A percentile compares a stretch with the other conserved stretches of the same genome.
Conservation (phyloP, 64 coral and sea anemone genomes). For the Stylophora pistillata region DNA sequence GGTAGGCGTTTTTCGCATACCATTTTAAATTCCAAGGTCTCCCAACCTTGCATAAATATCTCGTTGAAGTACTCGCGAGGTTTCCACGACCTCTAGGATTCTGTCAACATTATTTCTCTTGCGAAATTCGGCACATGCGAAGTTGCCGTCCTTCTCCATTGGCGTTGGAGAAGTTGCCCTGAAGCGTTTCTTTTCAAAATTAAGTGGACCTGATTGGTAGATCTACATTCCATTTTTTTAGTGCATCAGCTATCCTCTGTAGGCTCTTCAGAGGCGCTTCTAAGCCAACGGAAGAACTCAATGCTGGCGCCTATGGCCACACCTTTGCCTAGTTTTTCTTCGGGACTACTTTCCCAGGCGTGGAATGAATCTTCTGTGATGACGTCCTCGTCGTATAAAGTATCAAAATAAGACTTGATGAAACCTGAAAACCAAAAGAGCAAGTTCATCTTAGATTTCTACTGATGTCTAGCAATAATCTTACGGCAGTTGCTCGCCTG, state of each 20-base stretch:
- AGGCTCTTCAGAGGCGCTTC: slow-evolving; percentile 66
- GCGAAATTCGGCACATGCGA: background rate
- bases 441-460: too few relatives aligned
- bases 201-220: background rate
- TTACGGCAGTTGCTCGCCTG: too few relatives aligned
- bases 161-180: background rate
- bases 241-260: slow-evolving; percentile 54
- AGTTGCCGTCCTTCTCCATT: background rate
- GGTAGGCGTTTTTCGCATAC: background rate
- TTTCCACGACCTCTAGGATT: background rate
- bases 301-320: slow-evolving; percentile 47
- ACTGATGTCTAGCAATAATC: too few relatives aligned
- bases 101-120: background rate
- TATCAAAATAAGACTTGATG: slow-evolving; percentile 77
- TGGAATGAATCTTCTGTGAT: slow-evolving; percentile 75
- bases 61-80: background rate
- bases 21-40: background rate
- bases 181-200: background rate
- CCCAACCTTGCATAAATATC: background rate
- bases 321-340: slow-evolving; percentile 68
- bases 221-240: too few relatives aligned
- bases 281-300: slow-evolving; percentile 85
- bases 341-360: slow-evolving; percentile 59
- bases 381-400: slow-evolving; percentile 84
- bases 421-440: slow-evolving; percentile 49